Evolutionary conservation across 2,888 invertebrate genomes (phyloP), one percentile per base, ranked within the genome.

Genomic region (Periphyllus acericola): DNA sequence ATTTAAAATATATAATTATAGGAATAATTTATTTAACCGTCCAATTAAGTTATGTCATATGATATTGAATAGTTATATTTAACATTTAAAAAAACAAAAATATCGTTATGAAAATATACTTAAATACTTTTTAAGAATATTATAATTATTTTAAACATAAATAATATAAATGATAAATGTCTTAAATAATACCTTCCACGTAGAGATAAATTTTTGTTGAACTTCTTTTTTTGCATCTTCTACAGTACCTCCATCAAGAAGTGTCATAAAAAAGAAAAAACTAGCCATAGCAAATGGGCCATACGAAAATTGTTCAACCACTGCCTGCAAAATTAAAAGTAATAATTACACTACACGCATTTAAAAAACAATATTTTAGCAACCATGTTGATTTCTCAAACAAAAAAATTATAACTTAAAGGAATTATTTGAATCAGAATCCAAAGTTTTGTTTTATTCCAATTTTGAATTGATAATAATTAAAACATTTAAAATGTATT

Each of bases 191-290:
- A 95, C 95, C 93, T 94, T 94, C 90, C 95, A 96, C 25, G 96
- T 96, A 80, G 95, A 95, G 91, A 94, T 92, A 90, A 96, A 95
- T 91, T 96, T 96, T 60, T 93, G 93, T 91, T 93, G 93, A 1
- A 95, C 94, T 93, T 96, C 95, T 82, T 93, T 92, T 46, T 93
- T 91, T 78, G 95, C 94, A 90, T 94, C 94, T 89, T 93, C 91
- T 55, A 95, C 91, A 34, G 94, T 93, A 90, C 94, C 95, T 90
- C 94, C 93, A 92, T 96, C 96, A 89, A 96, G 91, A 85, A 96
- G 91, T 91, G 94, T 95, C 94, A 96, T 96, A 46, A 94, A 93
- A 91, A 95, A 95, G 91, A 95, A 96, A 91, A 96, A 96, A 90
- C 94, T 94, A 89, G 94, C 93, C 94, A 95, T 95, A 40, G 96